Evolutionary conservation across 92 coral and sea anemone genomes (phyloP), one percentile per base, ranked within the genome.

Genomic region (Paragorgia papillata): DNA sequence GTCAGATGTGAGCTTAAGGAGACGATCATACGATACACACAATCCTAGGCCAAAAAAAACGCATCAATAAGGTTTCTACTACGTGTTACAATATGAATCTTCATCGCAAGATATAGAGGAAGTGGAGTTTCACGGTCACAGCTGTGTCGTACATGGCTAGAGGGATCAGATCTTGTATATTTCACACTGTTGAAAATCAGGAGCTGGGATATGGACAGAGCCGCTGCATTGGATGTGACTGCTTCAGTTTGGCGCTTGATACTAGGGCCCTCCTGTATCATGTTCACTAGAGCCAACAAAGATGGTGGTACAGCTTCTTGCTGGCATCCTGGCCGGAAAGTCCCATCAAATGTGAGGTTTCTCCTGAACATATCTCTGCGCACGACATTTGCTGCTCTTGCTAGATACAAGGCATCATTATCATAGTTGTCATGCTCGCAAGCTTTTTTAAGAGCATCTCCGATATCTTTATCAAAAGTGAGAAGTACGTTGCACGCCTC

Each of bases 11-110:
- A 43, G 31, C 3, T 35, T 43, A 27, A 79, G 35, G 40, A 79
- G 65, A 12, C 83, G 54, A 39, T 79, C 75, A 66, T 63, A 79
- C 25, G 75, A 63, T 14, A 41, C 50, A 48, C 57, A 22, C 21
- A 57, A 20, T 21, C 69, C 80, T 29, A 58, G 29, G 35, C 22
- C 40, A 35, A 29, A 58, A 7, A 75, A 7, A 75, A 58, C 24
- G 64, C 10, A 27, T 75, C 69, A 13, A 75, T 41, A 19, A 75
- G 57, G 21, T 59, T 15, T 31, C 80, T 34, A 44, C 28, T 59
- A 8, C 80, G 64, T 12, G 69, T 58, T 32, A 24, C 37, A 22
- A 30, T 56, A 21, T 75, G 35, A 57, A 58, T 37, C 19, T 31
- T 57, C 73, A 76, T 9, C 27, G 37, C 60, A 35, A 66, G 27